Percentiles rank a stretch among this genome's conserved stretches.
These are phyloP conservation scores for Ichneumoninae sp. DNA, from an alignment of 2,888 invertebrate genomes.

Conservation along the genomic window DNA sequence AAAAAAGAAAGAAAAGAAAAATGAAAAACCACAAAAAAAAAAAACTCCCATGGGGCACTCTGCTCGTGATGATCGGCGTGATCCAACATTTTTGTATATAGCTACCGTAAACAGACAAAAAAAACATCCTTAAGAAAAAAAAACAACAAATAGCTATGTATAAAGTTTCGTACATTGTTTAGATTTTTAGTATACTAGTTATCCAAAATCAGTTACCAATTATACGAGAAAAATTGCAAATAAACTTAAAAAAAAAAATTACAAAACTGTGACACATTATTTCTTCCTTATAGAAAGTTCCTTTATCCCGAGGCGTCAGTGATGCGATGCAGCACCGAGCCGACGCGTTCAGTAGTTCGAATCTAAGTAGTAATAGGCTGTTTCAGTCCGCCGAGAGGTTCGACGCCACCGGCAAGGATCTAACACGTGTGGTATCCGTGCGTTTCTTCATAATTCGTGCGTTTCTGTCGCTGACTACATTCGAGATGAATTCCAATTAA, in stretches of 20 bases:
- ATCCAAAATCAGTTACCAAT: conserved; percentile 82
- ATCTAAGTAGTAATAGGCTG: conserved; percentile 61
- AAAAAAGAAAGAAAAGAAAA: conserved; percentile 34
- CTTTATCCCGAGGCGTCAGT: neutral
- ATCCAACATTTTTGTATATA: conserved; percentile 78
- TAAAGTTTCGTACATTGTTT: conserved; percentile 82
- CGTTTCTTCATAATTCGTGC: conserved; percentile 61
- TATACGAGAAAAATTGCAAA: conserved; percentile 80
- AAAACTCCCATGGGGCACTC: conserved; percentile 8
- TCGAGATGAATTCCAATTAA: neutral
- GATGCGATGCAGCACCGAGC: conserved; percentile 1
- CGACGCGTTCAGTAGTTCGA: conserved; percentile 12
- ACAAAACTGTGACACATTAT: conserved; percentile 3
- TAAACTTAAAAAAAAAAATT: conserved; percentile 75
- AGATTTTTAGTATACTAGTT: conserved; percentile 81
- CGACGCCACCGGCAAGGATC: conserved; percentile 6
- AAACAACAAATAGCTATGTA: conserved; percentile 76
- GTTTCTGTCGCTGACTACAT: neutral
- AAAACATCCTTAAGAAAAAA: conserved; percentile 53
- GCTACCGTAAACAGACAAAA: conserved; percentile 68
- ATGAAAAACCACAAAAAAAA: neutral
- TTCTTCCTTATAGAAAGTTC: neutral
- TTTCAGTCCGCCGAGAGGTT: conserved; percentile 39
- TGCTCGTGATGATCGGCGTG: conserved; percentile 63
- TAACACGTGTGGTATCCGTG: neutral